phyloP scores from a whole-genome alignment of 2,888 invertebrate genomes.

The Drosophila neonasuta region DNA sequence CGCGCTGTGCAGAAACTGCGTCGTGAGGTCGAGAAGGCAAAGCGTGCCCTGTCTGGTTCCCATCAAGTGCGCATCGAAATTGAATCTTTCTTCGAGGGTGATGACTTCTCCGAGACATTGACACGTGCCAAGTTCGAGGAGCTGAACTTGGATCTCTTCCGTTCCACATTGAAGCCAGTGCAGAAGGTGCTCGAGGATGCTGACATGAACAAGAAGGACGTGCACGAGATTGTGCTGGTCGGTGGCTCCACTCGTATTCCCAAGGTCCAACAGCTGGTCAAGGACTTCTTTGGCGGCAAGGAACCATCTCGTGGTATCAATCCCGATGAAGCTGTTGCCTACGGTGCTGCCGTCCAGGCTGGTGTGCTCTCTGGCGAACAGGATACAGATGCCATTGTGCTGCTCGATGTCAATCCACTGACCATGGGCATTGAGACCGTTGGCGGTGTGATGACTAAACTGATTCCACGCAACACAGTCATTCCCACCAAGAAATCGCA shows the following conservation, averaged over 20 bases:
- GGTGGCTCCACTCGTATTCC: slow-evolving; percentile 99
- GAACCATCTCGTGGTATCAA: slow-evolving; percentile 99
- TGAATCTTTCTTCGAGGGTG: slow-evolving; percentile 98
- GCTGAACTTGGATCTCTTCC: slow-evolving; percentile 95
- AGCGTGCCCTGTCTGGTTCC: slow-evolving; percentile 94
- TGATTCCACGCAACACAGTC: slow-evolving; percentile 98
- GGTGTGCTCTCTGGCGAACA: slow-evolving; percentile 98
- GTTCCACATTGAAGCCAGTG: slow-evolving; percentile 96
- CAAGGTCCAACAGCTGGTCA: slow-evolving; percentile 96
- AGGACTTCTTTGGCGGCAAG: slow-evolving; percentile 98
- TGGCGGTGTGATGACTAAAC: slow-evolving; percentile 99
- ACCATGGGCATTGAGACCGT: slow-evolving; percentile 99
- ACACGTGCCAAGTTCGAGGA: slow-evolving; percentile 99
- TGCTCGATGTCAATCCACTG: slow-evolving; percentile 98
- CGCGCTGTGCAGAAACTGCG: slow-evolving; percentile 97
- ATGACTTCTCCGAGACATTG: slow-evolving; percentile 98
- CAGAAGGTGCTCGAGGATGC: slow-evolving; percentile 98
- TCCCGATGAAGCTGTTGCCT: slow-evolving; percentile 99
- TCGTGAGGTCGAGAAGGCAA: slow-evolving; percentile 98
- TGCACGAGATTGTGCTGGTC: slow-evolving; percentile 99
- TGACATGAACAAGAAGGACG: slow-evolving; percentile 99
- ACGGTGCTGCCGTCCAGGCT: slow-evolving; percentile 99
- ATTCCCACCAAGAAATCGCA: slow-evolving; percentile 99
- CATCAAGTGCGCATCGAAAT: slow-evolving; percentile 99
- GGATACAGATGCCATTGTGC: slow-evolving; percentile 97